Conservation (phyloP, 2,888 invertebrate species). For the Hirtodrosophila confusa region DNA sequence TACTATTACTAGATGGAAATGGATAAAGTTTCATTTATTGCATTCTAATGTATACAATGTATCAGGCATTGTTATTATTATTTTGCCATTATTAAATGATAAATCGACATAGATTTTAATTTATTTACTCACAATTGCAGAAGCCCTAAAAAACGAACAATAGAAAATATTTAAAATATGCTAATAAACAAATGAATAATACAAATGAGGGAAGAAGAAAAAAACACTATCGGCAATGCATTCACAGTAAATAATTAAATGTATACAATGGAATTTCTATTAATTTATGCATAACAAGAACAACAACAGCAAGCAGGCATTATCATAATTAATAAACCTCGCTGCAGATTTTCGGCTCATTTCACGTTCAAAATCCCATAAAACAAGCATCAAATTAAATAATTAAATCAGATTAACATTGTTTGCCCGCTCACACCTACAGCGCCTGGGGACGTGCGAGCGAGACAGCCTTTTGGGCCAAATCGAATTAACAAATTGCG, state of each 20-base stretch:
- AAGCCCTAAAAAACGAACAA: constrained; percentile 1
- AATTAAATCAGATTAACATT: constrained; percentile 71
- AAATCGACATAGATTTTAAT: background rate
- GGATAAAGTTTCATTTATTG: background rate
- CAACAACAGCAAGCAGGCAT: constrained; percentile 4
- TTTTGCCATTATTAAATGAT: constrained; percentile 1
- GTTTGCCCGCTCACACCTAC: constrained; percentile 33
- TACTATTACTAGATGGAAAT: background rate
- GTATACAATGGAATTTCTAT: constrained; percentile 48
- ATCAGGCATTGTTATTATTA: constrained; percentile 7
- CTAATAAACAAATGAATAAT: constrained; percentile 12
- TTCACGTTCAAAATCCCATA: constrained; percentile 45
- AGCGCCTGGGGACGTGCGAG: background rate
- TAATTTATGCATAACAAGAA: constrained; percentile 47
- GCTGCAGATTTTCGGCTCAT: constrained; percentile 30
- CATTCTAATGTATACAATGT: background rate
- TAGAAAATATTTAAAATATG: constrained; percentile 9
- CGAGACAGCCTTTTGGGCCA: constrained; percentile 24
- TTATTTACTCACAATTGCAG: background rate
- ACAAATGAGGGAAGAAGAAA: background rate
- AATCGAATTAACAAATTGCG: constrained; percentile 74
- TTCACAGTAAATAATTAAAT: constrained; percentile 53
- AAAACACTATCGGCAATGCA: constrained; percentile 25
- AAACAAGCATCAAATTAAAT: constrained; percentile 65
- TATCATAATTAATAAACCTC: constrained; percentile 55